Base-by-base conservation (phyloP, 2,888 invertebrate species). In the Anoncus sp. region DNA sequence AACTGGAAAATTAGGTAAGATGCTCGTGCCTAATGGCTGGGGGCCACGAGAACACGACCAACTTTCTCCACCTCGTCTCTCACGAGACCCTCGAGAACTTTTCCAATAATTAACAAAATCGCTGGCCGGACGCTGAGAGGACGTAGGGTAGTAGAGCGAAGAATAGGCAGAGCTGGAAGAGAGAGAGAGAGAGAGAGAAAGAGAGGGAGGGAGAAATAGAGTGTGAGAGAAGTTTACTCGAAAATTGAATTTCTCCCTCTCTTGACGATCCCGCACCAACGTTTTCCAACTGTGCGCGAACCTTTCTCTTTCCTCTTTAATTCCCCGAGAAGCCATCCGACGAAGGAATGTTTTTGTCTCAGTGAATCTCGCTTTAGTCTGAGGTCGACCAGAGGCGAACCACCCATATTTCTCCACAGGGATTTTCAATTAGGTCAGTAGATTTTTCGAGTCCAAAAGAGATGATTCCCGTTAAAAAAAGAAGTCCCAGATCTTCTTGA, bases 31-130 rank as follows among this genome's bases (percentile, higher is more conserved):
- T 77, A 69, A 63, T 77, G 73, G 65, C 77, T 63, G 9, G 77
- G 62, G 40, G 51, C 49, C 49, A 38, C 51, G 57, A 45, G 73
- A 63, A 73, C 73, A 59, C 45, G 73, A 70, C 38, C 65, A 55
- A 47, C 57, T 75, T 59, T 51, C 69, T 35, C 22, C 49, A 31
- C 7, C 69, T 51, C 51, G 53, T 22, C 65, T 59, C 51, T 62
- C 45, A 43, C 45, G 70, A 70, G 60, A 38, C 69, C 38, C 69
- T 62, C 43, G 57, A 72, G 63, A 82, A 82, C 79, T 81, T 80
- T 81, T 81, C 80, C 80, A 82, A 82, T 82, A 82, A 82, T 82
- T 82, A 82, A 82, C 77, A 79, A 81, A 82, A 82, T 82, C 75
- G 80, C 75, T 79, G 72, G 65, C 70, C 51, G 70, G 78, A 76